Conservation (phyloP, 2,797 vertebrate species). For the Falco cherrug region DNA sequence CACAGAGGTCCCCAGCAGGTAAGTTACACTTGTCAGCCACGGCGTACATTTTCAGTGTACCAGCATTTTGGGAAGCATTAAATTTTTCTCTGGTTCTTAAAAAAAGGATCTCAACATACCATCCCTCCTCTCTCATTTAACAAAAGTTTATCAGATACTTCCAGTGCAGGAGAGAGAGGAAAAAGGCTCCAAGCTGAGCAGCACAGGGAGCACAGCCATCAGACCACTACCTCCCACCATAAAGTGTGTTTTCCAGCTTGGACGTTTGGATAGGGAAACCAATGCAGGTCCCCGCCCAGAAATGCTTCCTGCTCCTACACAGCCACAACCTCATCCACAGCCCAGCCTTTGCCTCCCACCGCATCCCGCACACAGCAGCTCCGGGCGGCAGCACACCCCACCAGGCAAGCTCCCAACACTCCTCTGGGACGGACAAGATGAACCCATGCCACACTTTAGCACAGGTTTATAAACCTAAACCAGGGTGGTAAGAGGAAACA, state of each 20-base stretch:
- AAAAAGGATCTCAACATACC: not conserved
- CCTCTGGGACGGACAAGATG: not conserved
- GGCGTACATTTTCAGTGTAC: not conserved
- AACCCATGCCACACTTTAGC: not conserved
- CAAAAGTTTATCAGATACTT: not conserved
- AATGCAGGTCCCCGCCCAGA: not conserved
- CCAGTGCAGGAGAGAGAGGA: not conserved
- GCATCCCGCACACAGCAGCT: not conserved
- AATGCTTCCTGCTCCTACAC: not conserved
- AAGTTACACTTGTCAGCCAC: not conserved
- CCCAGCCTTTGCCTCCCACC: not conserved
- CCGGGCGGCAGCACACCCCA: not conserved
- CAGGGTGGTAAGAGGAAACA: not conserved
- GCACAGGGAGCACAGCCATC: not conserved
- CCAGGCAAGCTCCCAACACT: accelerated
- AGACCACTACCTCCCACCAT: not conserved
- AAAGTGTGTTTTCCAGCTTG: not conserved
- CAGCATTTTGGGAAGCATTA: not conserved
- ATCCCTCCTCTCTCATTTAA: not conserved
- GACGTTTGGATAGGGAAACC: not conserved
- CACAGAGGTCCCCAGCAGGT: not conserved
- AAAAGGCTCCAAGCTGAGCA: not conserved
- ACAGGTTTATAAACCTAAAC: not conserved
- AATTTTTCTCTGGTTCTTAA: not conserved
- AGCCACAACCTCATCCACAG: not conserved